Percentiles rank a stretch among this genome's conserved stretches.
Evolutionary conservation across 2,888 invertebrate genomes (phyloP).

Genomic region (Pristionchus mayeri): DNA sequence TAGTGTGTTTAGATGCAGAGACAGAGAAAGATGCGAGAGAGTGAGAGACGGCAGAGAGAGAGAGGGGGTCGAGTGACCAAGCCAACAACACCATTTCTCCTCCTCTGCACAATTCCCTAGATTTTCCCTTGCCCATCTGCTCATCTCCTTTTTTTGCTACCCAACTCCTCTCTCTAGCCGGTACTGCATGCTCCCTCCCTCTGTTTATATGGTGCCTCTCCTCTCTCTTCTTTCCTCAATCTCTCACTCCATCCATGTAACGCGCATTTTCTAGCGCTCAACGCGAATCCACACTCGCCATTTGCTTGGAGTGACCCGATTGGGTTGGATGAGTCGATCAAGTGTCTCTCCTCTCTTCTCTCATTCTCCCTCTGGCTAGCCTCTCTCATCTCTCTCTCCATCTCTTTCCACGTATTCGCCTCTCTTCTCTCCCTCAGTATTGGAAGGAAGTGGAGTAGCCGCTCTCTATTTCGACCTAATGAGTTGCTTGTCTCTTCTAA

Average conservation of each 20-base stretch:
- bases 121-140: too few species aligned
- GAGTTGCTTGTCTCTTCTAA: not conserved
- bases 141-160: not conserved
- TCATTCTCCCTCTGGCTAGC: too few species aligned
- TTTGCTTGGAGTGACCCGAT: too few species aligned
- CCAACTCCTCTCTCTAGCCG: not conserved
- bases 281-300: too few species aligned
- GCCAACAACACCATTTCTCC: not conserved
- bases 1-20: too few species aligned
- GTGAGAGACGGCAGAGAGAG: not conserved
- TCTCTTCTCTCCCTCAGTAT: not conserved
- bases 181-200: not conserved
- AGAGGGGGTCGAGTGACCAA: constrained; percentile 6
- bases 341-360: too few species aligned
- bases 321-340: too few species aligned
- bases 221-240: not conserved
- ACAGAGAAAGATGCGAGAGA: not conserved
- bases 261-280: too few species aligned
- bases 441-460: too few species aligned
- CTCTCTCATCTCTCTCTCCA: not conserved
- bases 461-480: too few species aligned
- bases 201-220: not conserved
- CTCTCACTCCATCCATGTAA: too few species aligned
- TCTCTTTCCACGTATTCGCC: not conserved
- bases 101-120: not conserved